A percentile compares a stretch with the other conserved stretches of the same genome.
These are phyloP conservation scores for Hydrophis major DNA, from an alignment of 2,797 vertebrate genomes.

Conservation along the genomic window DNA sequence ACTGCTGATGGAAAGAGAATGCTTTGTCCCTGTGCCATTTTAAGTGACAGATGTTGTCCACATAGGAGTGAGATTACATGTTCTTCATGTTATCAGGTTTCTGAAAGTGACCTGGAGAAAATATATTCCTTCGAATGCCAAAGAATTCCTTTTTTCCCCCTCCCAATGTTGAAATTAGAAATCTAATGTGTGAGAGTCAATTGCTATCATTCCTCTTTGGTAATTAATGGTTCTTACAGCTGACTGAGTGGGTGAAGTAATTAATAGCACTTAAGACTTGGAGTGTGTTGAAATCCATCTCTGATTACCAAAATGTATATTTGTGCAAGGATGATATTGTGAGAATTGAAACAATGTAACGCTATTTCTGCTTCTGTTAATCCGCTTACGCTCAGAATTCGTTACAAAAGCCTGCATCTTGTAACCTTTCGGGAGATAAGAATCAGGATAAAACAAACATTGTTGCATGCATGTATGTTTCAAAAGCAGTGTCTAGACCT, in stretches of 20 bases:
- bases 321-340: slow-evolving; percentile 60
- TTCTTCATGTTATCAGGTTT: slow-evolving; percentile 34
- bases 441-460: too few relatives aligned
- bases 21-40: slow-evolving; percentile 31
- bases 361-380: too few relatives aligned
- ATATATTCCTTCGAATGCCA: slow-evolving; percentile 25
- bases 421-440: too few relatives aligned
- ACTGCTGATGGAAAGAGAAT: slow-evolving; percentile 18
- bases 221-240: slow-evolving; percentile 66
- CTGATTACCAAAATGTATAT: slow-evolving; percentile 55
- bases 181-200: slow-evolving; percentile 39
- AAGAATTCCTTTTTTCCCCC: slow-evolving; percentile 18
- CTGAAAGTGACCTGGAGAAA: slow-evolving; percentile 68
- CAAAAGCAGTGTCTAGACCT: too few relatives aligned
- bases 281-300: slow-evolving; percentile 54
- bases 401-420: too few relatives aligned
- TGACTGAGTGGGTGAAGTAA: slow-evolving; percentile 65
- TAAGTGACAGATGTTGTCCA: slow-evolving; percentile 34
- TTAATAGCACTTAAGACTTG: slow-evolving; percentile 67
- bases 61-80: not conserved
- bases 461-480: too few relatives aligned
- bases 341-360: too few relatives aligned
- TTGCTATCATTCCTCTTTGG: slow-evolving; percentile 39
- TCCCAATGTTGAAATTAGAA: slow-evolving; percentile 38
- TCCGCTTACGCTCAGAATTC: too few relatives aligned